Conservation (phyloP, 2,888 invertebrate species). For the Megaustenia siamemsis region DNA sequence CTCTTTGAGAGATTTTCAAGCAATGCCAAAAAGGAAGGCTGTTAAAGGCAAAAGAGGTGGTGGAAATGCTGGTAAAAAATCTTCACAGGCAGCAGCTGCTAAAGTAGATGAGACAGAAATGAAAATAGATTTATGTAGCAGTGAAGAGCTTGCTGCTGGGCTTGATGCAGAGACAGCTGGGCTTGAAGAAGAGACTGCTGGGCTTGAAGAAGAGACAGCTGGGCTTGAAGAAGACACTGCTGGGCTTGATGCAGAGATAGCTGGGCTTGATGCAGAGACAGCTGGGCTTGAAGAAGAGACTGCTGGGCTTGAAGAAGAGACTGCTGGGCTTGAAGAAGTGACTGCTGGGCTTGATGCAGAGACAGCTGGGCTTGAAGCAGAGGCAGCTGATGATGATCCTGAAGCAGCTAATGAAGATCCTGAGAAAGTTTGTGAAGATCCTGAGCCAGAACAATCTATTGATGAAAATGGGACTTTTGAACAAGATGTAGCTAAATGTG, state of each 20-base stretch:
- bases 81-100: neutral
- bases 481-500: neutral
- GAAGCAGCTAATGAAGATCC: no score
- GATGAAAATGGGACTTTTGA: neutral
- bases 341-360: neutral
- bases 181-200: no score
- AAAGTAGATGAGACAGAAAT: neutral
- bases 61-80: conserved; percentile 24
- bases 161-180: neutral
- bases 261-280: neutral
- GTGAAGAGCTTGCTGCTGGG: neutral
- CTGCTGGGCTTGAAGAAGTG: no score
- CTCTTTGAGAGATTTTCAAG: neutral
- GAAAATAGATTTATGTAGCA: neutral
- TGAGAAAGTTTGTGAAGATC: neutral
- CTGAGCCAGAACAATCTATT: neutral
- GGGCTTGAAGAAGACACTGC: neutral
- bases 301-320: no score
- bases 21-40: conserved; percentile 41
- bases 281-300: no score
- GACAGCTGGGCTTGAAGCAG: no score
- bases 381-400: conserved; percentile 11
- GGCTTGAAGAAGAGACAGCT: no score
- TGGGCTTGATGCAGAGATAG: no score
- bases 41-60: conserved; percentile 31